A percentile compares a stretch with the other conserved stretches of the same genome.
Conservation (phyloP, 1,140 invertebrate genomes). For the Teleopsis dalmanni region DNA sequence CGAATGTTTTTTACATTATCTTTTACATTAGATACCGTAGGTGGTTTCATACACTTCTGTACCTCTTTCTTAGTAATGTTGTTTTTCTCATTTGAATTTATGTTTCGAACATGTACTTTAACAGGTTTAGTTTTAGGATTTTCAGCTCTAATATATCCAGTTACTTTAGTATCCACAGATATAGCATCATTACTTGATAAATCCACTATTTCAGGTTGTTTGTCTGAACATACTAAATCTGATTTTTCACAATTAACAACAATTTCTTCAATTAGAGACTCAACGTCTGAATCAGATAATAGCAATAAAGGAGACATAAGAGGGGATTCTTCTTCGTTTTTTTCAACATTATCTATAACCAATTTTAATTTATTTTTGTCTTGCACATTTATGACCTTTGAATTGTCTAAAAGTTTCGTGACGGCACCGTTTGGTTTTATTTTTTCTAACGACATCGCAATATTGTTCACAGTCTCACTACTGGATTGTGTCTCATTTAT, state of each 20-base stretch:
- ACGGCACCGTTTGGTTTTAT: too few relatives aligned
- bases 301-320: slow-evolving; percentile 36
- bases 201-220: slow-evolving; percentile 7
- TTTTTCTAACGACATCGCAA: slow-evolving; percentile 3
- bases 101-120: neutral
- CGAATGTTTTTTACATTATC: too few relatives aligned
- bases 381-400: neutral
- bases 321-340: slow-evolving; percentile 21
- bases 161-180: neutral
- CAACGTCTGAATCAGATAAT: slow-evolving; percentile 30
- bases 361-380: neutral
- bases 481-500: slow-evolving; percentile 8
- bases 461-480: neutral
- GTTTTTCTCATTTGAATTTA: neutral
- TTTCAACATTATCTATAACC: too few relatives aligned
- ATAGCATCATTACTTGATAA: slow-evolving; percentile 6
- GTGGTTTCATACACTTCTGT: too few relatives aligned
- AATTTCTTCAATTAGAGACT: slow-evolving; percentile 8
- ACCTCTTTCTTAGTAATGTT: too few relatives aligned
- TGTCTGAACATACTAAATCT: slow-evolving; percentile 7
- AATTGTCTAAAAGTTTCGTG: too few relatives aligned
- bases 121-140: too few relatives aligned
- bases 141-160: too few relatives aligned
- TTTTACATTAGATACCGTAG: too few relatives aligned
- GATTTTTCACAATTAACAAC: too few relatives aligned